Conservation (phyloP, 2,888 invertebrate genomes). For the Polietes domitor region DNA sequence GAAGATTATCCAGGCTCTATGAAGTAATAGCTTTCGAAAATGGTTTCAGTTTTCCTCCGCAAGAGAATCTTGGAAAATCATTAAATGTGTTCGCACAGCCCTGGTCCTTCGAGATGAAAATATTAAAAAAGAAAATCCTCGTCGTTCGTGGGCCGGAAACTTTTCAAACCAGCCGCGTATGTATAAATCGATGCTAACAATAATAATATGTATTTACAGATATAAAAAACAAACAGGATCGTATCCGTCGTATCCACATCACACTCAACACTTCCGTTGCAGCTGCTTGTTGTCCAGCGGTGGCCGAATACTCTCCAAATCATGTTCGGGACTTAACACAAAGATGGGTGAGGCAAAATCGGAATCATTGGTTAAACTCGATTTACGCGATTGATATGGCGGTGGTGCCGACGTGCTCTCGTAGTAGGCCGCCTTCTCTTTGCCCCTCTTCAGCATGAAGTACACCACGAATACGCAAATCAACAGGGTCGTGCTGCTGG, state of each 20-base stretch:
- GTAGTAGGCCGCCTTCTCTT: slow-evolving; percentile 74
- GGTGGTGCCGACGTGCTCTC: slow-evolving; percentile 64
- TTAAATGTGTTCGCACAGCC: too few species aligned
- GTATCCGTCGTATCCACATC: background rate
- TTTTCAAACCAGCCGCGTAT: background rate
- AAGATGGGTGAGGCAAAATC: slow-evolving; percentile 80
- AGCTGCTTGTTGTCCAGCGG: slow-evolving; percentile 46
- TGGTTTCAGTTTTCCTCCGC: too few species aligned
- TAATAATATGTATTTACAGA: slow-evolving; percentile 17
- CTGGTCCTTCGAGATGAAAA: too few species aligned
- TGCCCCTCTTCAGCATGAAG: slow-evolving; percentile 87
- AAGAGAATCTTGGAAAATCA: too few species aligned
- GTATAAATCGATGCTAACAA: background rate
- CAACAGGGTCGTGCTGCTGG: slow-evolving; percentile 89
- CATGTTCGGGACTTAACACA: slow-evolving; percentile 76
- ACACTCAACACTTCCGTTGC: slow-evolving; percentile 32
- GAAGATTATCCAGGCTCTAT: too few species aligned
- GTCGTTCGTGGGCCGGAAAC: background rate
- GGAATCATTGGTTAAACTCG: slow-evolving; percentile 71
- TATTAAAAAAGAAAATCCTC: too few species aligned
- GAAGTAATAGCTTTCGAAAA: too few species aligned
- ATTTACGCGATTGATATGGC: slow-evolving; percentile 58
- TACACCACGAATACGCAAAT: slow-evolving; percentile 89
- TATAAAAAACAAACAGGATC: background rate
- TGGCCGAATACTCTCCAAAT: slow-evolving; percentile 71